Percentiles rank a stretch among this genome's conserved stretches.
These are phyloP conservation scores for Mechanitis mazaeus DNA, from an alignment of 2,888 invertebrate species.

Conservation along the genomic window DNA sequence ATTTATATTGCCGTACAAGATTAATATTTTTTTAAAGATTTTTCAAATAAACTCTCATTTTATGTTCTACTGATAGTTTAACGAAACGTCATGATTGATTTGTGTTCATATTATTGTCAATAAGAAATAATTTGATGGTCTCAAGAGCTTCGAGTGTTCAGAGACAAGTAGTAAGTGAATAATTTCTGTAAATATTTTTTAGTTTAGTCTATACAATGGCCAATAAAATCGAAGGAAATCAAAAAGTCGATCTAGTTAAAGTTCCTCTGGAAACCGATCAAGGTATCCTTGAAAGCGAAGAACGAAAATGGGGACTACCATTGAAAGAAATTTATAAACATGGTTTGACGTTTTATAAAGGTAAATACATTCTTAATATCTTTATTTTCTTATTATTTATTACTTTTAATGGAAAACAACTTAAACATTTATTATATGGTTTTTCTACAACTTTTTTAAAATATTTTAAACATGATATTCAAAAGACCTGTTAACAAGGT, in stretches of 20 bases:
- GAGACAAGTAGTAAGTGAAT: neutral
- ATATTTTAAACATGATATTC: too few species aligned
- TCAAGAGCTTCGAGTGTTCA: neutral
- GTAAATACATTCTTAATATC: constrained; percentile 65
- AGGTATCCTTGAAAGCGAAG: constrained; percentile 68
- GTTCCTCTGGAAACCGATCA: constrained; percentile 68
- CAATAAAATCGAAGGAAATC: constrained; percentile 46
- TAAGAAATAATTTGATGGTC: neutral
- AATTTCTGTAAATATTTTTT: constrained; percentile 6
- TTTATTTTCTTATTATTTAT: neutral
- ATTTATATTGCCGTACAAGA: too few species aligned
- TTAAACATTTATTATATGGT: neutral
- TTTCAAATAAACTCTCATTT: too few species aligned
- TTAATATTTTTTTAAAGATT: too few species aligned
- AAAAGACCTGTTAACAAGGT: too few species aligned
- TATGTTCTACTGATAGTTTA: neutral
- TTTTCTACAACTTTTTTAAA: neutral
- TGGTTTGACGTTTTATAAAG: constrained; percentile 94
- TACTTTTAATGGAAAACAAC: neutral
- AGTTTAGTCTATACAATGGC: constrained; percentile 40
- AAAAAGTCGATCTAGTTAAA: constrained; percentile 60
- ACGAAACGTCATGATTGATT: constrained; percentile 3
- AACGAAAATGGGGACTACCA: constrained; percentile 81
- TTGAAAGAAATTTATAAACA: constrained; percentile 90
- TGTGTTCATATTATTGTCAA: constrained; percentile 5